Evolutionary conservation across 2,888 invertebrate genomes (phyloP).

Genomic region (Chaitophorus viminalis): DNA sequence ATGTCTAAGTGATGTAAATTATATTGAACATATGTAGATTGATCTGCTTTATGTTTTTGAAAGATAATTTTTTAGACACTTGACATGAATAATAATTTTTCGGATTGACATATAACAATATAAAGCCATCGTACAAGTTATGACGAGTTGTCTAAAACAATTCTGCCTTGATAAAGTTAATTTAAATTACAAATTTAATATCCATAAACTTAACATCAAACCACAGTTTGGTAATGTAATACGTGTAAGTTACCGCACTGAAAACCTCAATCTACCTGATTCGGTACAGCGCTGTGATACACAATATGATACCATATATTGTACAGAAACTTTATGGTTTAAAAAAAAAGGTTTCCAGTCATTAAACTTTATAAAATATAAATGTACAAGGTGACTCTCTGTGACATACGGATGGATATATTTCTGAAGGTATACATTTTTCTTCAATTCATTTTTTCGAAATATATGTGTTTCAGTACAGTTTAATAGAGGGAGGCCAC

Average conservation of each 20-base stretch:
- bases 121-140: background rate
- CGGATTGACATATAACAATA: background rate
- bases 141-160: constrained; percentile 7
- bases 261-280: background rate
- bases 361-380: too few relatives aligned
- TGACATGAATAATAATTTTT: background rate
- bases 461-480: too few relatives aligned
- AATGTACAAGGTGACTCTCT: too few relatives aligned
- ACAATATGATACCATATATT: background rate
- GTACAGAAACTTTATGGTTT: too few relatives aligned
- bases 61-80: background rate
- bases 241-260: background rate
- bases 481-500: too few relatives aligned
- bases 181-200: background rate
- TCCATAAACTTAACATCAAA: background rate
- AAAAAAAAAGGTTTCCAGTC: too few relatives aligned
- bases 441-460: too few relatives aligned
- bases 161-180: background rate
- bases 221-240: background rate
- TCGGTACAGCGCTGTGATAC: background rate
- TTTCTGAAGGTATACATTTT: too few relatives aligned
- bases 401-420: too few relatives aligned
- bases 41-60: background rate
- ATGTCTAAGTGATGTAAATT: too few relatives aligned
- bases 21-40: too few relatives aligned